Percentiles rank a stretch among this genome's conserved stretches.
Evolutionary conservation across 2,797 vertebrate species (phyloP).

Genomic region (Dipus sagitta): DNA sequence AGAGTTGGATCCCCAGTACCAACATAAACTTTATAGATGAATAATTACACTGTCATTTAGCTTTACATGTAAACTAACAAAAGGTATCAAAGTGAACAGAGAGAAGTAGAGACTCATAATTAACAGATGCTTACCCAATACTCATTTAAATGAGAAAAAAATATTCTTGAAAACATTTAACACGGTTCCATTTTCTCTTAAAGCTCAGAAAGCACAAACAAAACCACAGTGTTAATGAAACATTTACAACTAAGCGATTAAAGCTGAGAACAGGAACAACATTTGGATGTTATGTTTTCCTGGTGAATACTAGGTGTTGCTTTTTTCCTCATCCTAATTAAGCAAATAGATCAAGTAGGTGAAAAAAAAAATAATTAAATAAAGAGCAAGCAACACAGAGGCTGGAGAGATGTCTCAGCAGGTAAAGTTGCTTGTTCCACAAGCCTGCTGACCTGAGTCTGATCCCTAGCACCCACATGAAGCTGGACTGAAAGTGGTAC

Average conservation of each 20-base stretch:
- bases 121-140: neutral
- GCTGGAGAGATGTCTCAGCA: too few species aligned
- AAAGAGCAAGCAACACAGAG: neutral
- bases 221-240: neutral
- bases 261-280: neutral
- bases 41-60: neutral
- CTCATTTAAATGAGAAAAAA: neutral
- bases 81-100: neutral
- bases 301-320: neutral
- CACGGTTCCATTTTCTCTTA: neutral
- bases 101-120: neutral
- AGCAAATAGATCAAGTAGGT: neutral
- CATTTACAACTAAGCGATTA: neutral
- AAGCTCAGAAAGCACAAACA: neutral
- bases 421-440: too few species aligned
- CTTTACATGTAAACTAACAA: neutral
- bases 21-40: too few species aligned
- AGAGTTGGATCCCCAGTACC: too few species aligned
- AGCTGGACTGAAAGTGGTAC: too few species aligned
- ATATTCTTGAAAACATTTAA: neutral
- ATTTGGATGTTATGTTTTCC: neutral
- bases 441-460: too few species aligned
- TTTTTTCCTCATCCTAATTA: neutral
- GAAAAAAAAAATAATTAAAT: neutral
- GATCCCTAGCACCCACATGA: too few species aligned